Evolutionary conservation across 2,797 vertebrate genomes (phyloP).

Genomic region (Linurgus olivaceus): DNA sequence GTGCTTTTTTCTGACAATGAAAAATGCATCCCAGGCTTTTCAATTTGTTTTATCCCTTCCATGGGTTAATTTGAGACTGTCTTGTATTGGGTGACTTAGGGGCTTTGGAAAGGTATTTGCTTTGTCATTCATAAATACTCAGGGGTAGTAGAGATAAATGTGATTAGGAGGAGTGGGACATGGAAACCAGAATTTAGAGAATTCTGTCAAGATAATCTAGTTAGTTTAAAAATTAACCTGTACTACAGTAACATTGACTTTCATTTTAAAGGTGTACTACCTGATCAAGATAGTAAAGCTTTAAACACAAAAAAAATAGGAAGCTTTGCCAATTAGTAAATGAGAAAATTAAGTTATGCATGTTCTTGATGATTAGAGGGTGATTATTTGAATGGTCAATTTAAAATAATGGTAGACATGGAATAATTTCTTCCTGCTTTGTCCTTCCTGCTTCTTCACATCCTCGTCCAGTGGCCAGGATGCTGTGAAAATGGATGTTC

Average conservation of each 20-base stretch:
- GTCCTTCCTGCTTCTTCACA: background rate
- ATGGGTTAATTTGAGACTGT: background rate
- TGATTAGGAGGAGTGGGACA: background rate
- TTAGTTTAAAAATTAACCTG: background rate
- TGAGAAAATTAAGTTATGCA: background rate
- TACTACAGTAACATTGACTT: background rate
- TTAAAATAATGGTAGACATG: background rate
- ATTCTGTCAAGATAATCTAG: background rate
- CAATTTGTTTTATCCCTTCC: background rate
- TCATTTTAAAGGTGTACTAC: background rate
- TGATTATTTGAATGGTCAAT: background rate
- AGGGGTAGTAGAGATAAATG: background rate
- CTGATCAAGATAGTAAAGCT: background rate
- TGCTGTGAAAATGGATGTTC: slow-evolving; percentile 90
- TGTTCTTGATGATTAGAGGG: background rate
- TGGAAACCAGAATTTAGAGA: background rate
- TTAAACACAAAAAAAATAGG: background rate
- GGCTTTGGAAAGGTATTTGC: background rate
- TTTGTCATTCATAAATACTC: background rate
- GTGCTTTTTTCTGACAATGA: background rate
- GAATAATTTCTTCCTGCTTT: background rate
- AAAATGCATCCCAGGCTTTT: background rate
- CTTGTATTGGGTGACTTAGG: background rate
- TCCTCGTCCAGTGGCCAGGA: slow-evolving; percentile 81
- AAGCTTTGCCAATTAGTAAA: background rate